Base-by-base conservation (phyloP, 2,797 vertebrate genomes). In the Odontamblyopus lacepedii region DNA sequence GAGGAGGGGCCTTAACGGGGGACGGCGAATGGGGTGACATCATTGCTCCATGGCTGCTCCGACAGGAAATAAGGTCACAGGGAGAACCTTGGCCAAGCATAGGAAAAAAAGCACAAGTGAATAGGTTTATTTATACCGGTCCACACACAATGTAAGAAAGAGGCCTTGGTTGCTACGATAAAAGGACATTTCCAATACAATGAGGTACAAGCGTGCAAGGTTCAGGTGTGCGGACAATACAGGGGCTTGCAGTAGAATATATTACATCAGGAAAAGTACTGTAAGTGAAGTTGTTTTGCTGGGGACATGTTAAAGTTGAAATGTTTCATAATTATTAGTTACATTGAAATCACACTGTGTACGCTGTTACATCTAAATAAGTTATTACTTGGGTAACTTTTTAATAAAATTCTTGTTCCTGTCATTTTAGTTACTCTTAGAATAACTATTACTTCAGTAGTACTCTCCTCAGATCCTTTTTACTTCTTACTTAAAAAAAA, bases 41-140 rank as follows among this genome's bases (percentile, higher is more conserved):
- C 92, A 94, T 88, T 81, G 69, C 15, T 48, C 44, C 78, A 84
- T 74, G 62, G 79, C 85, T 83, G 80, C 86, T 85, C 90, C 75
- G 75, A 92, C 90, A 93, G 93, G 94, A 94, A 94, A 94, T 94
- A 85, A 94, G 88, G 88, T 93, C 92, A 94, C 88, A 88, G 85
- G 71, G 57, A 83, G 90, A 90, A 84, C 83, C 78, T 83, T 41
- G 53, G 91, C 91, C 91, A 91, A 91, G 84, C 57, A 26, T 71
- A 73, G 78, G 87, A 79, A 63, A 87, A 88, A 63, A 82, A 83
- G 73, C 74, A 77, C 74, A 65, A 76, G 78, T 80, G 78, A 77
- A 85, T 75, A 76, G 70, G 16, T 79, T 67, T 18, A 77, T 71
- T 78, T 75, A 65, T 13, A 74, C 69, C 65, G 5, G 38, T 67